Evolutionary conservation across 1,140 invertebrate genomes (phyloP), one percentile per base, ranked within the genome.

Genomic region (Mercenaria mercenaria): DNA sequence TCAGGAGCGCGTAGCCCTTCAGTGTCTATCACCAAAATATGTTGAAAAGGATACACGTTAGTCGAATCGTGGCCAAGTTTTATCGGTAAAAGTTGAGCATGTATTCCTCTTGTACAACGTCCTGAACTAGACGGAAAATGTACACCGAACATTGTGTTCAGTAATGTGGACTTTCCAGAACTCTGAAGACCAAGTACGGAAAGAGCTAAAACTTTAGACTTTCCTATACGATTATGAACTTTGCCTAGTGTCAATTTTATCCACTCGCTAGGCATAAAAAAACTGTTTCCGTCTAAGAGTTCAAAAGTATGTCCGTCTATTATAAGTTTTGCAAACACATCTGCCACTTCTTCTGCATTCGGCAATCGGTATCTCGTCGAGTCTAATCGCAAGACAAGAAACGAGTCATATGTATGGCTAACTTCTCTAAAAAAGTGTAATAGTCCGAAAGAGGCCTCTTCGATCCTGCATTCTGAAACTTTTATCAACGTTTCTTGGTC

Each of bases 111-210:
- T 0, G 76, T 80, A 37, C 76, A 80, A 0, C 43, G 15, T 3
- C 76, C 76, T 32, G 43, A 23, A 56, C 76, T 80, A 11, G 37
- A 20, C 47, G 76, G 10, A 56, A 80, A 80, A 11, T 50, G 34
- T 3, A 26, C 41, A 2, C 76, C 76, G 50, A 80, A 80, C 76
- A 80, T 80, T 26, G 47, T 52, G 41, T 80, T 80, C 20, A 80
- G 50, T 20, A 80, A 13, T 1, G 76, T 80, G 0, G 76, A 80
- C 29, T 80, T 80, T 80, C 76, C 76, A 29, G 76, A 80, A 80
- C 76, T 80, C 50, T 80, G 76, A 23, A 80, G 20, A 26, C 76
- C 76, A 29, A 26, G 76, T 34, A 80, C 76, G 0, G 32, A 41
- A 26, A 50, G 18, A 20, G 50, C 50, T n/a, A n/a, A 3, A n/a